phyloP scores from a whole-genome alignment of 2,797 vertebrate genomes.

The Mustela erminea region DNA sequence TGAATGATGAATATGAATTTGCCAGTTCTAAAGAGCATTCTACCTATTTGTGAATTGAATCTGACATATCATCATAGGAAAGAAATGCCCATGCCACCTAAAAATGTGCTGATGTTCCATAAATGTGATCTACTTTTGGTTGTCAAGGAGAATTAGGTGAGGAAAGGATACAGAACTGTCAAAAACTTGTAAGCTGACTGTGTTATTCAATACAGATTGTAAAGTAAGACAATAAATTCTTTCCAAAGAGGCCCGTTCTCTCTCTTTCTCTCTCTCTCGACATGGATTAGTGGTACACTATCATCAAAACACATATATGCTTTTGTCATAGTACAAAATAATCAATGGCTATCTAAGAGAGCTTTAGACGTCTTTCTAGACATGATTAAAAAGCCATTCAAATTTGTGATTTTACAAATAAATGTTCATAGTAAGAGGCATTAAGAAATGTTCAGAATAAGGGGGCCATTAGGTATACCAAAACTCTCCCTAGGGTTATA shows the following conservation, averaged over 20 bases:
- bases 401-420: slow-evolving; percentile 31
- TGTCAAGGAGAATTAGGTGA: slow-evolving; percentile 34
- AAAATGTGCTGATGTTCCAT: not conserved
- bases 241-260: not conserved
- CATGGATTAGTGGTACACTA: not conserved
- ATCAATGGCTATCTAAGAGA: not conserved
- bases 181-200: not conserved
- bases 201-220: not conserved
- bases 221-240: not conserved
- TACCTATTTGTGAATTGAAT: slow-evolving; percentile 35
- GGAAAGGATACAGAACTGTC: not conserved
- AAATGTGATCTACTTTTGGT: not conserved
- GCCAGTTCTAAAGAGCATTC: slow-evolving; percentile 22
- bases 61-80: slow-evolving; percentile 3
- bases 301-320: not conserved
- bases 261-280: not conserved
- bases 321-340: not conserved
- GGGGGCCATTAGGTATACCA: not conserved
- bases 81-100: not conserved
- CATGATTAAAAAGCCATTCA: not conserved
- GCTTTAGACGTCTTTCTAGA: not conserved
- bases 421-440: not conserved
- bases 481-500: not conserved
- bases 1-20: slow-evolving; percentile 24
- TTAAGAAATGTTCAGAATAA: not conserved